Conservation (phyloP, 2,113 vertebrate genomes). For the Odobenus rosmarus region DNA sequence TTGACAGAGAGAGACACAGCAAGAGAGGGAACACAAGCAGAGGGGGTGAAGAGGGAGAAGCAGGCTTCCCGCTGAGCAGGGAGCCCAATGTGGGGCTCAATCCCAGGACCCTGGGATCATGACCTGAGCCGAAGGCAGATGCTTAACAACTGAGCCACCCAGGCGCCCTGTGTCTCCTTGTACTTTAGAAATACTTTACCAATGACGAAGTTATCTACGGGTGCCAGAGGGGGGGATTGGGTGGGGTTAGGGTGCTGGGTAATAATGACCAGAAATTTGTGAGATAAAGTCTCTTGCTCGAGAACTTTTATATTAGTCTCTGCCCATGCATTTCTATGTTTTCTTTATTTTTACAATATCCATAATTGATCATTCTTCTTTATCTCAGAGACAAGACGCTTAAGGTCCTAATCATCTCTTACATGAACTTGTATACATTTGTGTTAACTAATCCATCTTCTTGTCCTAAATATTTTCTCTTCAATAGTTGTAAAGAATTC, state of each 20-base stretch:
- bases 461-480: background rate
- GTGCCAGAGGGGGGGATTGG: background rate
- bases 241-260: rapidly evolving
- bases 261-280: background rate
- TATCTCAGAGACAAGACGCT: background rate
- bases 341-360: background rate
- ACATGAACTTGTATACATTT: background rate
- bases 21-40: no score
- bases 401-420: background rate
- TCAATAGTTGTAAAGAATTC: background rate
- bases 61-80: no score
- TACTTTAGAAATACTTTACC: background rate
- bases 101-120: no score
- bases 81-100: no score
- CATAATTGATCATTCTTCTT: background rate
- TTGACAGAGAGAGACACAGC: no score
- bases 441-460: background rate
- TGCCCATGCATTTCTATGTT: background rate
- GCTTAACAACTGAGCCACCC: no score
- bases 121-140: no score
- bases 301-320: background rate
- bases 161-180: background rate
- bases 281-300: background rate
- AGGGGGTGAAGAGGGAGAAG: no score
- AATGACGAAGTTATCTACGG: background rate